phyloP scores from a whole-genome alignment of 1,140 invertebrate species.

The Paralvinella palmiformis region DNA sequence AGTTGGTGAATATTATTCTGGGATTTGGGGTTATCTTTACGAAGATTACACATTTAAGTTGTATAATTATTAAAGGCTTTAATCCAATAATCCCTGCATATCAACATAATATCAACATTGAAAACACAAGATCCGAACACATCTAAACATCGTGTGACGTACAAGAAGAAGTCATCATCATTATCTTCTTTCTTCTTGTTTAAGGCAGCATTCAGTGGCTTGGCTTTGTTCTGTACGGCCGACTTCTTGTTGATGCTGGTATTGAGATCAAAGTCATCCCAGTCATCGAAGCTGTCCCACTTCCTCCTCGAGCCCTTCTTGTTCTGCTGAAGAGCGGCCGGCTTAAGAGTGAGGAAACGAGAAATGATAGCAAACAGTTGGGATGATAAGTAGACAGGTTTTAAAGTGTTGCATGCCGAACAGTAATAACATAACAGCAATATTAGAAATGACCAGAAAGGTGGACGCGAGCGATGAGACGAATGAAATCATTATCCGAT shows the following conservation, averaged over 20 bases:
- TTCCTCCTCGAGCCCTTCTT: slow-evolving; percentile 31
- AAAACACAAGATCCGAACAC: not conserved
- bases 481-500: not conserved
- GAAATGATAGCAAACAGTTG: not conserved
- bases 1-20: slow-evolving; percentile 21
- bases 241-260: slow-evolving; percentile 1
- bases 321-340: not conserved
- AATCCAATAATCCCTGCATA: not conserved
- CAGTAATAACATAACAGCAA: not conserved
- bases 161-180: slow-evolving; percentile 40
- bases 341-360: not conserved
- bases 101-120: not conserved
- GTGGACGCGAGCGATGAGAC: not conserved
- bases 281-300: slow-evolving; percentile 42
- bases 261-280: slow-evolving; percentile 37
- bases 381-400: not conserved
- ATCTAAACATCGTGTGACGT: slow-evolving; percentile 11
- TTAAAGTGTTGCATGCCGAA: not conserved
- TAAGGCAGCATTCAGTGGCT: not conserved
- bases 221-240: not conserved
- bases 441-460: not conserved
- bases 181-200: slow-evolving; percentile 18
- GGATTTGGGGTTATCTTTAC: slow-evolving; percentile 1
- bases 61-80: not conserved
- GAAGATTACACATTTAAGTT: not conserved